Evolutionary conservation across 2,113 vertebrate genomes (phyloP).

Genomic region (Alectura lathami): DNA sequence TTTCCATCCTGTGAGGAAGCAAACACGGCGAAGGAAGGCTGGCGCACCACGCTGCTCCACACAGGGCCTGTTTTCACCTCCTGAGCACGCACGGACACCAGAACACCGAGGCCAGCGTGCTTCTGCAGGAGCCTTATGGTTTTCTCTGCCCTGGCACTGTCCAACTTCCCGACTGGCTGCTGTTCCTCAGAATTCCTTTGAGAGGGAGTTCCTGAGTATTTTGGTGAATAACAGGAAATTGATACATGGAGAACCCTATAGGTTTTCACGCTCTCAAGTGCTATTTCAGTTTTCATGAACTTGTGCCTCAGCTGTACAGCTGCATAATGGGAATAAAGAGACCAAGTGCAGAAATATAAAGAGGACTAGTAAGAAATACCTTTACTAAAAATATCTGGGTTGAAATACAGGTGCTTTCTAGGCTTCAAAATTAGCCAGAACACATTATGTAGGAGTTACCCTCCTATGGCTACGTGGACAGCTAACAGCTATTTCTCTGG

Average conservation of each 20-base stretch:
- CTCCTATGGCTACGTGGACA: not conserved
- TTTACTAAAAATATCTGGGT: not conserved
- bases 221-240: constrained; percentile 46
- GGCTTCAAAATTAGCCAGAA: not conserved
- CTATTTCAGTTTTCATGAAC: constrained; percentile 22
- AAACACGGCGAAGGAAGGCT: constrained; percentile 41
- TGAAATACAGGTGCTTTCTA: not conserved
- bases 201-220: constrained; percentile 37
- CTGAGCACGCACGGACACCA: constrained; percentile 1
- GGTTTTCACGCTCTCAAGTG: not conserved
- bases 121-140: not conserved
- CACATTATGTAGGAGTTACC: not conserved
- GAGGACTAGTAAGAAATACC: not conserved
- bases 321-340: not conserved
- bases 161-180: constrained; percentile 43
- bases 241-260: not conserved
- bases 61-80: constrained; percentile 30
- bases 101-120: not conserved
- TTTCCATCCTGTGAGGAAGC: constrained; percentile 53
- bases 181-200: constrained; percentile 49
- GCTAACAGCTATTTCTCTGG: not conserved
- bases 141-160: constrained; percentile 13
- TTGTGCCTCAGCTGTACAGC: not conserved
- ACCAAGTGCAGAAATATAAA: not conserved
- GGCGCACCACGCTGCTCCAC: constrained; percentile 29